A percentile compares a stretch with the other conserved stretches of the same genome.
Conservation (phyloP, 2,797 vertebrate species). For the Miopithecus talapoin region DNA sequence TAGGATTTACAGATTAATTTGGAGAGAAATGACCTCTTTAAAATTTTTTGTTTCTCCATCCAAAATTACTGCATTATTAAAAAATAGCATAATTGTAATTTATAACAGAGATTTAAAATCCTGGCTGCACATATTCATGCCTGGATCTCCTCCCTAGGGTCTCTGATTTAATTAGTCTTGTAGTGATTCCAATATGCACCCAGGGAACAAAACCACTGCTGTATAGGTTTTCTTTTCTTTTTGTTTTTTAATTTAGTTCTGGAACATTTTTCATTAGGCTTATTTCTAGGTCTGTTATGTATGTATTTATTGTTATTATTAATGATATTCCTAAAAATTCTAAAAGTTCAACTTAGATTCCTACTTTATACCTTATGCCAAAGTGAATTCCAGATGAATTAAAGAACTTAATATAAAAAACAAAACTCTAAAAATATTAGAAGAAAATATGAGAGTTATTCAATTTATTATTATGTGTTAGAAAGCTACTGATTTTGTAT, state of each 20-base stretch:
- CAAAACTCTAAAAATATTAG: background rate
- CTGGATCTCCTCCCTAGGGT: background rate
- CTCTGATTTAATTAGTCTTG: background rate
- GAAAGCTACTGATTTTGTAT: background rate
- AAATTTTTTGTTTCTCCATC: background rate
- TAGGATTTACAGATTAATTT: constrained; percentile 9
- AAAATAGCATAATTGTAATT: background rate
- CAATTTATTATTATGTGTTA: background rate
- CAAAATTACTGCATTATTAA: background rate
- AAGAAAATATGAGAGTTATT: background rate
- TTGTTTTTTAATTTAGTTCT: background rate
- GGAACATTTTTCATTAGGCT: background rate
- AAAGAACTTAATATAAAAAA: constrained; percentile 3
- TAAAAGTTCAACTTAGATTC: background rate
- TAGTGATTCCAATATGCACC: background rate
- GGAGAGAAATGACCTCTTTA: background rate
- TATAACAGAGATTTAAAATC: background rate
- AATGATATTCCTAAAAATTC: background rate
- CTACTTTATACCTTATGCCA: background rate
- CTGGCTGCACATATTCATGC: background rate
- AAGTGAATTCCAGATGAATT: background rate
- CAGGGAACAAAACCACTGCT: background rate
- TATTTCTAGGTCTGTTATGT: background rate
- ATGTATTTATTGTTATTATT: background rate
- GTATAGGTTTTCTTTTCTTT: background rate